phyloP scores from a whole-genome alignment of 2,113 vertebrate species.

The Pica pica region DNA sequence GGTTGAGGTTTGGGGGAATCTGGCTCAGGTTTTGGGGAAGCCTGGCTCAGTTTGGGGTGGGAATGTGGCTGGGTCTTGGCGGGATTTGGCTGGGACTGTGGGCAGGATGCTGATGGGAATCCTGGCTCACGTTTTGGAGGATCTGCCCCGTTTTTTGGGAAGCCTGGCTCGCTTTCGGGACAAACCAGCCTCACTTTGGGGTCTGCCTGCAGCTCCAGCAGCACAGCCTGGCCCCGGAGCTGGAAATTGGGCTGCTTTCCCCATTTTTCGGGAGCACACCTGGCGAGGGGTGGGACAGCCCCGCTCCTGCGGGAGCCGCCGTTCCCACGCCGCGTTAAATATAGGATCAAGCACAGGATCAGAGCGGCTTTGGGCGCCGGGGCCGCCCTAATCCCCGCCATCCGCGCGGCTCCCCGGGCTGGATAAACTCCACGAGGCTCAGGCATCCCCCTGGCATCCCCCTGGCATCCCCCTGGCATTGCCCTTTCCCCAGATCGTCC shows the following conservation, averaged over 20 bases:
- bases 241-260: background rate
- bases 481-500: conserved; percentile 77
- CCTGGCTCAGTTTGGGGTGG: background rate
- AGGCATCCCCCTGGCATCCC: background rate
- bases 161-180: background rate
- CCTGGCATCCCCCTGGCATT: background rate
- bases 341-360: background rate
- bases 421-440: accelerated
- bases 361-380: background rate
- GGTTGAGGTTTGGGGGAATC: background rate
- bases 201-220: background rate
- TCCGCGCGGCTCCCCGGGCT: background rate
- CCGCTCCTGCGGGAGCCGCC: background rate
- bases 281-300: background rate
- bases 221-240: background rate
- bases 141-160: background rate
- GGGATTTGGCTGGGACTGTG: background rate
- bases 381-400: background rate
- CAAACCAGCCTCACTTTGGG: background rate
- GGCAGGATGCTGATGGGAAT: background rate
- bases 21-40: background rate
- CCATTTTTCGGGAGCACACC: accelerated
- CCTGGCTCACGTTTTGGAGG: background rate
- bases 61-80: background rate
- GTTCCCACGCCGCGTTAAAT: background rate